A percentile compares a stretch with the other conserved stretches of the same genome.
Conservation (phyloP, 2,797 vertebrate species). For the Thamnophis elegans region DNA sequence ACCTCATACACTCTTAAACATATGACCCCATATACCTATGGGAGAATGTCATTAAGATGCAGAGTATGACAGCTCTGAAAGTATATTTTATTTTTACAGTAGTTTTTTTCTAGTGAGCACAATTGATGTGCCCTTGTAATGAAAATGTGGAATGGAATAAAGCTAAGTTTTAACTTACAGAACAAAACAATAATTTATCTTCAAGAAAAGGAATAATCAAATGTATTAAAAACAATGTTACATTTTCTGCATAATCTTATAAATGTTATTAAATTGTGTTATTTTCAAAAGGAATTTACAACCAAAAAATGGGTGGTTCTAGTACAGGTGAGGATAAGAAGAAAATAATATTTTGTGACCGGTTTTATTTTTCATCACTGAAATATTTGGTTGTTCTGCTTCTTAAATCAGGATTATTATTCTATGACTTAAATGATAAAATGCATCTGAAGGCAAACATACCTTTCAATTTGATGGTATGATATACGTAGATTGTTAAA, state of each 20-base stretch:
- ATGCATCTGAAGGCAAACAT: background rate
- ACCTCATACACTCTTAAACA: conserved; percentile 65
- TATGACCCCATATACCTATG: conserved; percentile 58
- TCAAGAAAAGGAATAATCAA: conserved; percentile 66
- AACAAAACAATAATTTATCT: conserved; percentile 66
- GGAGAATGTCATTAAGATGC: conserved; percentile 65
- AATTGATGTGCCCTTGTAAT: conserved; percentile 25
- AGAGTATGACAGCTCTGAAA: conserved; percentile 52
- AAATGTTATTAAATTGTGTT: background rate
- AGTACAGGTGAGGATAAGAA: background rate
- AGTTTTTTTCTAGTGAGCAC: conserved; percentile 33
- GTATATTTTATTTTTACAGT: conserved; percentile 49
- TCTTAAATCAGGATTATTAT: conserved; percentile 48
- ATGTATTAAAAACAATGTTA: conserved; percentile 59
- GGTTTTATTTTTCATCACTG: background rate
- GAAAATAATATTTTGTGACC: background rate
- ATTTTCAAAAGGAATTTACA: background rate
- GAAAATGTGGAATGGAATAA: conserved; percentile 54
- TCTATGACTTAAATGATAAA: conserved; percentile 34
- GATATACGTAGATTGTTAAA: conserved; percentile 18
- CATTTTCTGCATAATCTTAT: background rate
- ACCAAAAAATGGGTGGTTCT: conserved; percentile 29
- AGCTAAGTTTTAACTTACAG: conserved; percentile 59
- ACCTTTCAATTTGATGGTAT: background rate
- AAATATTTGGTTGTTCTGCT: conserved; percentile 46